Percentiles rank a stretch among this genome's conserved stretches.
phyloP scores from a whole-genome alignment of 1,140 invertebrate species.

The Drosophila trapezifrons region DNA sequence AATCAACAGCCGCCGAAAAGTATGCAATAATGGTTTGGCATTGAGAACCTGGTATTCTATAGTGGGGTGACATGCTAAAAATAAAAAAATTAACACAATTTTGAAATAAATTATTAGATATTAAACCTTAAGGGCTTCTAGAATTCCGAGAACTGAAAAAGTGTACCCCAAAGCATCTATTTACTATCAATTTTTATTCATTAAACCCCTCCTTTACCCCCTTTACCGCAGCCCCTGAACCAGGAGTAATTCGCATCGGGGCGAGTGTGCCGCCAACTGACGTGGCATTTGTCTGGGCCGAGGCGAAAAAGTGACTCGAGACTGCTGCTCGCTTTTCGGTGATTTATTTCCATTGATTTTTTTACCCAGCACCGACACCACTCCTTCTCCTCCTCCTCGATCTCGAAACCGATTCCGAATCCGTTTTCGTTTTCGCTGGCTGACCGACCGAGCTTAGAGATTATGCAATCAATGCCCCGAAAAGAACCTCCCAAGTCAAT shows the following conservation, averaged over 20 bases:
- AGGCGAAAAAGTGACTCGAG: constrained; percentile 44
- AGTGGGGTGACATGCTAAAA: too few relatives aligned
- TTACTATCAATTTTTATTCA: too few relatives aligned
- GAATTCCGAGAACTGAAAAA: not conserved
- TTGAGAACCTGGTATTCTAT: too few relatives aligned
- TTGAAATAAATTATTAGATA: too few relatives aligned
- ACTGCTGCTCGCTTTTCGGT: constrained; percentile 44
- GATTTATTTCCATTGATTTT: constrained; percentile 68
- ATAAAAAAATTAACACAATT: too few relatives aligned
- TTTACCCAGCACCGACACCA: constrained; percentile 21
- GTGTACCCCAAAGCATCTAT: too few relatives aligned
- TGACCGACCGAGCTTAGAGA: constrained; percentile 55
- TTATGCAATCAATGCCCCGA: constrained; percentile 63
- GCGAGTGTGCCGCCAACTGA: constrained; percentile 54
- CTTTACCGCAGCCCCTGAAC: not conserved
- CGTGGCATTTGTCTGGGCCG: constrained; percentile 46
- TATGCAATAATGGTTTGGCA: too few relatives aligned
- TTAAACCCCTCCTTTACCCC: not conserved
- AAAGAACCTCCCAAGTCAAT: constrained; percentile 41
- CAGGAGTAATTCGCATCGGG: constrained; percentile 9
- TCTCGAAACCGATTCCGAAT: not conserved
- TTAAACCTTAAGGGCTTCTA: too few relatives aligned
- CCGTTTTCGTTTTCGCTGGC: constrained; percentile 34
- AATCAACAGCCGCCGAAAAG: too few relatives aligned
- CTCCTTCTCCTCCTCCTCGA: constrained; percentile 10